Evolutionary conservation across 2,888 invertebrate species (phyloP), one percentile per base, ranked within the genome.

Genomic region (Ametastegia equiseti): DNA sequence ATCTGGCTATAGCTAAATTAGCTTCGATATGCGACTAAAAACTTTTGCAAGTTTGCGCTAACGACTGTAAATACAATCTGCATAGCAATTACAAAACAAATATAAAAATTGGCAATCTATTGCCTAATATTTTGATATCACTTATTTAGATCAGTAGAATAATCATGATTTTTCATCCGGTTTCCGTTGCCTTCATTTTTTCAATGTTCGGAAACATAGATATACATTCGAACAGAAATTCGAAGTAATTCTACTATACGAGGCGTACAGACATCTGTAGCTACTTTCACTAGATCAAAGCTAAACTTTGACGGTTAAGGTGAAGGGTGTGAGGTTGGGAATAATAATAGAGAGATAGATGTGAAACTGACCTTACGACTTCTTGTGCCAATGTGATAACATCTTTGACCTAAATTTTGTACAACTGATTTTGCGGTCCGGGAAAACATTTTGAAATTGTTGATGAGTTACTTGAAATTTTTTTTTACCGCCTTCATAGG

Each of bases 361-460:
- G n/a, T n/a, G 19, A 67, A 54, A 83, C 82, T 81, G 80, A 82
- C 82, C 80, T 82, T 82, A 9, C 57, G 27, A 30, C 27, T 50
- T 30, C 54, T 69, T 33, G 75, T 60, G 23, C 57, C 75, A 11
- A 30, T 75, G 36, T 57, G 75, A 39, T 65, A 80, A 27, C 82
- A 86, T 60, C 85, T 82, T 50, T 86, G 87, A 9, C 87, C 84
- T 36, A 89, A 39, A 65, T 82, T 83, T 80, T 86, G 87, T 69
- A 87, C 89, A 15, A 88, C 81, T 33, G 87, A 90, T 88, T 90
- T 90, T 42, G 89, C 84, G 81, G 88, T 85, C 80, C 88, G 89
- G 83, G 88, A 88, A 86, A 90, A 87, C 90, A 90, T 90, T 45
- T 65, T 84, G 33, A 27, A 80, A 78, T 78, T 78, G 69, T 84